A percentile compares a stretch with the other conserved stretches of the same genome.
phyloP scores from a whole-genome alignment of 2,113 vertebrate genomes.

The Xiphorhynchus elegans region DNA sequence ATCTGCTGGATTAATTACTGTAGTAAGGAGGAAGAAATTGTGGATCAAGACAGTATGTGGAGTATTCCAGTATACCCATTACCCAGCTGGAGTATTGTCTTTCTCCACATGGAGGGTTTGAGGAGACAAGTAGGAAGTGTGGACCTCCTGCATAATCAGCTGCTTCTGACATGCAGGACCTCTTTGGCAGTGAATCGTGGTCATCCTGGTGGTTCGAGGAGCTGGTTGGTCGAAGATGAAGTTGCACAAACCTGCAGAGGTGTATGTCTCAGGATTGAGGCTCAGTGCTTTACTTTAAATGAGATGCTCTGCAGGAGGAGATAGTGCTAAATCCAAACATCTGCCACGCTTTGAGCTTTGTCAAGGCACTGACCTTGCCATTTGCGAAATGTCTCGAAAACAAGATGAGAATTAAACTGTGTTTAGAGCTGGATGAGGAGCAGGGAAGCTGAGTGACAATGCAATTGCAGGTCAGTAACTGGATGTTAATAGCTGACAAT shows the following conservation, averaged over 20 bases:
- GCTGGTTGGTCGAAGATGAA: background rate
- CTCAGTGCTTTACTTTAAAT: background rate
- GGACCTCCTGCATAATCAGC: background rate
- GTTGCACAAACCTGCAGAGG: background rate
- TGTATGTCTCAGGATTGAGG: background rate
- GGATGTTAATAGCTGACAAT: background rate
- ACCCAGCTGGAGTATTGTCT: accelerated
- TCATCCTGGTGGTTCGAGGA: background rate
- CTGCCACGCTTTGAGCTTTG: background rate
- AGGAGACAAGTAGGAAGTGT: background rate
- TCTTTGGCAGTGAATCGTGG: background rate
- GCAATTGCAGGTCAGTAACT: background rate
- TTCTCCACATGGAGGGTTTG: background rate
- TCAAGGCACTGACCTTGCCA: background rate
- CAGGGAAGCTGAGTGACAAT: background rate
- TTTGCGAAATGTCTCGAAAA: background rate
- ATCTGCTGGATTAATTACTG: background rate
- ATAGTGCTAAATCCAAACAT: background rate
- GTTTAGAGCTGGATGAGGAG: background rate
- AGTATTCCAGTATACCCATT: background rate
- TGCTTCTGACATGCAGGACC: background rate
- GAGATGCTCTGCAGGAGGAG: background rate
- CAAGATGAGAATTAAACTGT: background rate
- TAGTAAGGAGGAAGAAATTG: background rate
- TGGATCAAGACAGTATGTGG: background rate